These are phyloP conservation scores for Valencia hispanica DNA, from an alignment of 2,797 vertebrate species.

Conservation along the genomic window DNA sequence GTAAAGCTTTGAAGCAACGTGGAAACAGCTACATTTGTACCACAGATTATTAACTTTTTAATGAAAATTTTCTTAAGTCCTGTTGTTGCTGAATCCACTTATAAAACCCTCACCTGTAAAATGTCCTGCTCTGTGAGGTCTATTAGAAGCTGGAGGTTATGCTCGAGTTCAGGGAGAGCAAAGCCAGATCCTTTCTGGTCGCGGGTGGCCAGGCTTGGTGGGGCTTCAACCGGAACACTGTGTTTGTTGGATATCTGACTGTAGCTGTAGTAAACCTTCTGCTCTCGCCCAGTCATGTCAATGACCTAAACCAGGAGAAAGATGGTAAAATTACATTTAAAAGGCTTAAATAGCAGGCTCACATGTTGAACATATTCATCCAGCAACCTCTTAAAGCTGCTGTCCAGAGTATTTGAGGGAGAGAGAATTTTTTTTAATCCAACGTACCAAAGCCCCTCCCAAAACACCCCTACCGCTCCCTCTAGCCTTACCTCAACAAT, in stretches of 20 bases:
- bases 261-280: slow-evolving; percentile 98
- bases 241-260: slow-evolving; percentile 98
- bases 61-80: background rate
- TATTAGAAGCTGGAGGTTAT: slow-evolving; percentile 97
- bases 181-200: slow-evolving; percentile 89
- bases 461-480: too few species aligned
- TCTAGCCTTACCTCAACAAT: too few species aligned
- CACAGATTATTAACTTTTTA: background rate
- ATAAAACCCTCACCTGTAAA: slow-evolving; percentile 83
- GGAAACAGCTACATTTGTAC: background rate
- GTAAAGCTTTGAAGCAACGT: background rate
- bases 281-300: slow-evolving; percentile 97
- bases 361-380: background rate
- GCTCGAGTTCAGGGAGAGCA: slow-evolving; percentile 92
- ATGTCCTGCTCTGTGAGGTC: slow-evolving; percentile 98
- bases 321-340: background rate
- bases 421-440: too few species aligned
- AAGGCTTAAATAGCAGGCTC: background rate
- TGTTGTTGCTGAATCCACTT: background rate
- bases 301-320: slow-evolving; percentile 86
- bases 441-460: too few species aligned
- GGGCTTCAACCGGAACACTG: slow-evolving; percentile 89
- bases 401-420: too few species aligned
- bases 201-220: slow-evolving; percentile 75
- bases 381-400: background rate